Base-by-base conservation (phyloP, 2,797 vertebrate genomes). In the Clarias pachynema region DNA sequence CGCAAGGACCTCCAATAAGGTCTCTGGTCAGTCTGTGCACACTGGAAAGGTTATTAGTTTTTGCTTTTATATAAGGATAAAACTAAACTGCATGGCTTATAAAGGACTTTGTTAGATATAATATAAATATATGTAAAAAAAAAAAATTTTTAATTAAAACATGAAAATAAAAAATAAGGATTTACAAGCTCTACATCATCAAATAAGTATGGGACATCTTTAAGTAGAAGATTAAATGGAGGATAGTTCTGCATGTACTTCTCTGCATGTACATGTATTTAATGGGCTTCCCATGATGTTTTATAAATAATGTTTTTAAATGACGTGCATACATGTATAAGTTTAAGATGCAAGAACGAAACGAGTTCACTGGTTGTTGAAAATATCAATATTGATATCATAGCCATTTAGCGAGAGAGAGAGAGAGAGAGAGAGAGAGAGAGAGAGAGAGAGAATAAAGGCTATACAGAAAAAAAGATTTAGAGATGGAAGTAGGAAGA, bases 321-420 rank as follows among this genome's bases (percentile, higher is more conserved):
- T 20, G 15, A 20, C 1, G 18, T 69, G 16, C 66, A 37, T 69
- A 34, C 31, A 12, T 49, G 44, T 49, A 49, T 49, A 49, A 12
- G 49, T 53, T 53, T 53, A 53, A 12, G 49, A 53, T 53, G 10
- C 49, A 53, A 53, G 49, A 14, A 14, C 0, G 49, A 75, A 56
- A 73, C 26, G 18, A 59, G 59, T 34, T 60, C 20, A 24, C 5
- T 24, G 57, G 4, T 22, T 57, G 44, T 29, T 74, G 53, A 77
- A 77, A 77, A 77, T 77, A 77, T 79, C 37, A n/a, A 56, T 31
- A 77, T 53, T 34, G 74, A 22, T 59, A 77, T 77, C 29, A 34
- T 37, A 34, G 56, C 4, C 10, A 24, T 81, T 62, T 3, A 57
- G 53, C 53, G 16, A 22, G 34, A n/a, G 20, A 77, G 49, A 34